phyloP scores from a whole-genome alignment of 2,888 invertebrate species.

The Mystacides longicornis region DNA sequence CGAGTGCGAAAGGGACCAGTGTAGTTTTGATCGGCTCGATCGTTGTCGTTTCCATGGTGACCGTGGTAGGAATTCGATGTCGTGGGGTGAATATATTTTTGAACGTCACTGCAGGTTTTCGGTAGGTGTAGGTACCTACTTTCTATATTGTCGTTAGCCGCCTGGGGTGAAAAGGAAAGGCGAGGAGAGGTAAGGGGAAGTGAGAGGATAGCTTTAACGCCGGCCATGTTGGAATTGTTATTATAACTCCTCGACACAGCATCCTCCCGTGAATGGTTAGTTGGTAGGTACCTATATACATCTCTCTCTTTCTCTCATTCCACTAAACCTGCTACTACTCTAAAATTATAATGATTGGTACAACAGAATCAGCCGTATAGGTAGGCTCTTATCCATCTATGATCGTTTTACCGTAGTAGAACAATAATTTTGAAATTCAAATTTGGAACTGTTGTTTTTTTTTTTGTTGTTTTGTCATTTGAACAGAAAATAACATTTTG shows the following conservation, averaged over 20 bases:
- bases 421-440: too few relatives aligned
- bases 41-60: neutral
- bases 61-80: neutral
- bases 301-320: too few relatives aligned
- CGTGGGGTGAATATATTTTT: neutral
- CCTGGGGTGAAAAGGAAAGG: neutral
- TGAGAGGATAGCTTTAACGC: neutral
- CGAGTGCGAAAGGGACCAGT: neutral
- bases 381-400: too few relatives aligned
- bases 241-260: neutral
- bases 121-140: neutral
- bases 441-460: too few relatives aligned
- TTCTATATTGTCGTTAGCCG: neutral
- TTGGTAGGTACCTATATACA: too few relatives aligned
- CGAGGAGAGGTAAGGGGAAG: neutral
- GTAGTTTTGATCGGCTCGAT: neutral
- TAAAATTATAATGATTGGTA: too few relatives aligned
- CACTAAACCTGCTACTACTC: too few relatives aligned
- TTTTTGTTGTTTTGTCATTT: too few relatives aligned
- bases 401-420: too few relatives aligned
- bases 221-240: conserved; percentile 1
- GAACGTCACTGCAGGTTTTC: conserved; percentile 1
- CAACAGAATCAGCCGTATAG: too few relatives aligned
- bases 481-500: too few relatives aligned
- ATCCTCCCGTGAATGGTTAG: neutral